These are phyloP conservation scores for Drosophila willistoni DNA, from an alignment of 1,140 invertebrate genomes.

Conservation along the genomic window DNA sequence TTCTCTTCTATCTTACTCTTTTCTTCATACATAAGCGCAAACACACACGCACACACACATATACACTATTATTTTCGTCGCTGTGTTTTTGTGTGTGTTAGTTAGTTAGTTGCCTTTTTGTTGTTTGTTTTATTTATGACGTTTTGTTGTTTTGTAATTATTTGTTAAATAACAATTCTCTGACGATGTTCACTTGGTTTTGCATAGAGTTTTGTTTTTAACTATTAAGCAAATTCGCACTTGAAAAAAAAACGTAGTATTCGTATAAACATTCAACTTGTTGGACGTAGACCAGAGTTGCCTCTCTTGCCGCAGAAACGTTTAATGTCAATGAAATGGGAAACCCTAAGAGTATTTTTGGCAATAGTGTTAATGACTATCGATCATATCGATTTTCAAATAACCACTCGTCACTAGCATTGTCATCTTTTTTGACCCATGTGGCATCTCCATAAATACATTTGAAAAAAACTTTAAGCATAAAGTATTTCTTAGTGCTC, in stretches of 20 bases:
- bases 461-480: too few species aligned
- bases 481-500: too few species aligned
- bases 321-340: too few species aligned
- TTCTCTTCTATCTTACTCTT: slow-evolving; percentile 2
- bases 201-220: neutral
- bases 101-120: neutral
- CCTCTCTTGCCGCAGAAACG: too few species aligned
- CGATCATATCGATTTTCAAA: too few species aligned
- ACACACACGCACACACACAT: neutral
- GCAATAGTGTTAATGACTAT: too few species aligned
- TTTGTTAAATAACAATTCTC: neutral
- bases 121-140: neutral
- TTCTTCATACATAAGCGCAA: neutral
- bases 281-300: too few species aligned
- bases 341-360: too few species aligned
- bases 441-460: too few species aligned
- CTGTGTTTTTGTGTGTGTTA: neutral
- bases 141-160: neutral
- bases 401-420: too few species aligned
- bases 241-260: slow-evolving; percentile 5
- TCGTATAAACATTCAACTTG: neutral
- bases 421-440: too few species aligned
- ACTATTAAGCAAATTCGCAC: slow-evolving; percentile 1
- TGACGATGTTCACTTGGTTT: neutral
- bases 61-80: neutral